Conservation (phyloP, 1,140 invertebrate species). For the Drosophila pandora region DNA sequence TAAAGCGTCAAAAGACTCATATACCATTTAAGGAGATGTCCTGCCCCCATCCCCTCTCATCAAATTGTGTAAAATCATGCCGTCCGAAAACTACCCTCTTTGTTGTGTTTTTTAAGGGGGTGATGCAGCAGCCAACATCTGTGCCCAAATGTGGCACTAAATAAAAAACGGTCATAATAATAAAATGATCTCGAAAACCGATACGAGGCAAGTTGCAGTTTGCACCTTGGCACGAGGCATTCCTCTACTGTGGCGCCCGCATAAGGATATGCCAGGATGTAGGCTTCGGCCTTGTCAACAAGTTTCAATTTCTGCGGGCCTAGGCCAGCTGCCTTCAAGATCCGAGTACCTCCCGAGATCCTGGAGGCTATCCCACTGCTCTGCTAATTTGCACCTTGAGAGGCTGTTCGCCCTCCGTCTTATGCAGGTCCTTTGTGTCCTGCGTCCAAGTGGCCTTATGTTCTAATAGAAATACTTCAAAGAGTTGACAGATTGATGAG, state of each 20-base stretch:
- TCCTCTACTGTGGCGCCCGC: constrained; percentile 49
- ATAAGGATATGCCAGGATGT: constrained; percentile 14
- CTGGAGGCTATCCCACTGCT: constrained; percentile 28
- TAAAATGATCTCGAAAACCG: constrained; percentile 59
- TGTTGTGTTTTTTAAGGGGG: constrained; percentile 5
- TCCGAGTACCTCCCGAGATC: constrained; percentile 7
- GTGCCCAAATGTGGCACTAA: constrained; percentile 22
- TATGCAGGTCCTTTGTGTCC: constrained; percentile 68
- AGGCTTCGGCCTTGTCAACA: constrained; percentile 14
- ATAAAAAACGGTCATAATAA: constrained; percentile 22
- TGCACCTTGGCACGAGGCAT: constrained; percentile 76
- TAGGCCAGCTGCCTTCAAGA: constrained; percentile 20
- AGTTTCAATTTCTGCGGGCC: constrained; percentile 41
- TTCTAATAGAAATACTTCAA: constrained; percentile 29
- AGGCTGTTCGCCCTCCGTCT: constrained; percentile 27
- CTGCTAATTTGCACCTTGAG: constrained; percentile 76
- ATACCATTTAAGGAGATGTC: constrained; percentile 66
- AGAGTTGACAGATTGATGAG: constrained; percentile 69
- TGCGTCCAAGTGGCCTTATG: constrained; percentile 55
- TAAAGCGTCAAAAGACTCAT: constrained; percentile 75
- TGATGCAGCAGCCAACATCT: constrained; percentile 70
- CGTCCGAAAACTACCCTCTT: constrained; percentile 56
- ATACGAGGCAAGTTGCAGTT: constrained; percentile 62
- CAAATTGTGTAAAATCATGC: constrained; percentile 66
- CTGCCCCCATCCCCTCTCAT: constrained; percentile 37